Percentiles rank a stretch among this genome's conserved stretches.
phyloP scores from a whole-genome alignment of 2,113 vertebrate species.

The Athene cunicularia region DNA sequence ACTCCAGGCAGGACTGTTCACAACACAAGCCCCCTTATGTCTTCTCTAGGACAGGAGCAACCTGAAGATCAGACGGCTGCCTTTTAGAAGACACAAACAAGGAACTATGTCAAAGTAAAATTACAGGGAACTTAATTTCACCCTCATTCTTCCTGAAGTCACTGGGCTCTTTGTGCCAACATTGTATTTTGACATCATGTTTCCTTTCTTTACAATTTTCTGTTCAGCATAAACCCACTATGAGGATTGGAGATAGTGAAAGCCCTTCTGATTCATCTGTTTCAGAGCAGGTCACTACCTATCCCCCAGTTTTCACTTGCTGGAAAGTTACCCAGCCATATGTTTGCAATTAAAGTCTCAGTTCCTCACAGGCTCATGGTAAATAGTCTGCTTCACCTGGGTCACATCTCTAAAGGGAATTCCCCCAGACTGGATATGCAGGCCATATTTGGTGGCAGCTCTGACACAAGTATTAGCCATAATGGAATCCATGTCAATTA shows the following conservation, averaged over 20 bases:
- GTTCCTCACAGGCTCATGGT: constrained; percentile 48
- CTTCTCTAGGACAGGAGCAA: background rate
- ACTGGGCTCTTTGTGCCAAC: background rate
- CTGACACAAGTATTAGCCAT: constrained; percentile 67
- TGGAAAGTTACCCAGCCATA: constrained; percentile 59
- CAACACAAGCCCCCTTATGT: background rate
- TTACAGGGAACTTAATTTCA: background rate
- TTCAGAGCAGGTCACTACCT: constrained; percentile 30
- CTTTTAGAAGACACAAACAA: background rate
- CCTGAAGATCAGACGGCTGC: background rate
- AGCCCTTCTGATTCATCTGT: constrained; percentile 15
- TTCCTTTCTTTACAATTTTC: background rate
- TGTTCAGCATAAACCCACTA: background rate
- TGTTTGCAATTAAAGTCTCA: constrained; percentile 66
- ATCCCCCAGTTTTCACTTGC: constrained; percentile 37
- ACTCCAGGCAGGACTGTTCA: background rate
- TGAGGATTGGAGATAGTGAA: background rate
- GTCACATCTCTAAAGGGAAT: constrained; percentile 62
- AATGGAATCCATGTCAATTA: constrained; percentile 71
- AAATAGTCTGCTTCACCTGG: constrained; percentile 63
- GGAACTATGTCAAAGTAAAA: background rate
- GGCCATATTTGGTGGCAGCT: constrained; percentile 46
- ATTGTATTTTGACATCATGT: background rate
- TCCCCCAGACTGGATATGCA: constrained; percentile 49
- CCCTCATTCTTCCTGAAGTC: background rate